Evolutionary conservation across 2,888 invertebrate genomes (phyloP).

Genomic region (Drosophila sordidapex): DNA sequence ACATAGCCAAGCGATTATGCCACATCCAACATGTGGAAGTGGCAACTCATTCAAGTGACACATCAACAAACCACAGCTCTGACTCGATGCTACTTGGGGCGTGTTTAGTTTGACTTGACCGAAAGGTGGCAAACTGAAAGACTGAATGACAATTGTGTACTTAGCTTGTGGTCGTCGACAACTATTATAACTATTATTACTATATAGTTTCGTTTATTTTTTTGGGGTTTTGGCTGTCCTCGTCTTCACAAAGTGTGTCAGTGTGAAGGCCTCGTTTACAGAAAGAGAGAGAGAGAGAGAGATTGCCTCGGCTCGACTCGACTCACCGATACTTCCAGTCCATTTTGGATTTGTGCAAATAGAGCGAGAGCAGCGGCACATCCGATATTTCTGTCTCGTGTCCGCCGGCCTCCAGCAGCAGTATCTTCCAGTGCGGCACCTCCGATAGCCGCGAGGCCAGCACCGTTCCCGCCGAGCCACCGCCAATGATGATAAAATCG

Average conservation of each 20-base stretch:
- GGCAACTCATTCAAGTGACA: conserved; percentile 49
- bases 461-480: conserved; percentile 94
- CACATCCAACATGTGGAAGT: conserved; percentile 19
- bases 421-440: conserved; percentile 90
- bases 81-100: conserved; percentile 18
- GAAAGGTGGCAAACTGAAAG: conserved; percentile 56
- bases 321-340: conserved; percentile 95
- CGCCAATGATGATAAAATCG: conserved; percentile 93
- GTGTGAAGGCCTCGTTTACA: conserved; percentile 28
- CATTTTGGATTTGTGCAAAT: conserved; percentile 94
- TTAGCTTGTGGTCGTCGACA: conserved; percentile 18
- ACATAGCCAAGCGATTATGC: conserved; percentile 23
- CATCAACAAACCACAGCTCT: conserved; percentile 24
- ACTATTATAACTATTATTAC: conserved; percentile 16
- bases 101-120: conserved; percentile 53
- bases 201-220: background rate
- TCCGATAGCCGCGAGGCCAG: conserved; percentile 93
- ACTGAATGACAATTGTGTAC: conserved; percentile 54
- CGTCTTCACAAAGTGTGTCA: conserved; percentile 35
- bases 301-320: background rate
- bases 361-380: conserved; percentile 93
- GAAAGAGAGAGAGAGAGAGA: background rate
- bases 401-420: conserved; percentile 93
- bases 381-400: conserved; percentile 95
- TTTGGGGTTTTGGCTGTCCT: conserved; percentile 9